These are phyloP conservation scores for Helleia helle DNA, from an alignment of 2,888 invertebrate species.

Conservation along the genomic window DNA sequence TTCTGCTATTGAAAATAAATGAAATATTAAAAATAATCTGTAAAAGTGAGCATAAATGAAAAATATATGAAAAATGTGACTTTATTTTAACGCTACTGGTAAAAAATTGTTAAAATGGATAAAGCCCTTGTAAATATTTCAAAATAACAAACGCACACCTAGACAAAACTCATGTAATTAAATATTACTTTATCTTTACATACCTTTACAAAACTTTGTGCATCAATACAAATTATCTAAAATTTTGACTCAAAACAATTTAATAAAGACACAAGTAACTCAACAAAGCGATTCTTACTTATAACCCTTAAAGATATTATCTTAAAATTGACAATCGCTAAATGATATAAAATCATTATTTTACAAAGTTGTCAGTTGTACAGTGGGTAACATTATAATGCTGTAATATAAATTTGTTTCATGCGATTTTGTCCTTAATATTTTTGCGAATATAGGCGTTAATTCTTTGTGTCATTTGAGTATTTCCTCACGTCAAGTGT, in stretches of 20 bases:
- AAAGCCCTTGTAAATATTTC: too few species aligned
- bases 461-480: constrained; percentile 1
- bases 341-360: constrained; percentile 11
- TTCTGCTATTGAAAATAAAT: too few species aligned
- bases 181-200: too few species aligned
- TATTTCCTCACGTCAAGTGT: constrained; percentile 10
- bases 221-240: neutral
- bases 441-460: neutral
- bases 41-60: too few species aligned
- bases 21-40: too few species aligned
- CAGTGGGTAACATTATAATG: neutral
- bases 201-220: too few species aligned
- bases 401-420: neutral
- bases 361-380: constrained; percentile 18
- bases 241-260: constrained; percentile 4
- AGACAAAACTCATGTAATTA: too few species aligned
- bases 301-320: neutral
- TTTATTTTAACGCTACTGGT: too few species aligned
- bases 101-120: too few species aligned
- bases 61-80: too few species aligned
- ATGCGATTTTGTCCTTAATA: constrained; percentile 2
- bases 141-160: too few species aligned
- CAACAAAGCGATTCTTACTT: neutral
- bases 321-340: neutral
- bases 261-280: constrained; percentile 1